Conservation (phyloP, 1,140 invertebrate genomes). For the Cecropterus lyciades region DNA sequence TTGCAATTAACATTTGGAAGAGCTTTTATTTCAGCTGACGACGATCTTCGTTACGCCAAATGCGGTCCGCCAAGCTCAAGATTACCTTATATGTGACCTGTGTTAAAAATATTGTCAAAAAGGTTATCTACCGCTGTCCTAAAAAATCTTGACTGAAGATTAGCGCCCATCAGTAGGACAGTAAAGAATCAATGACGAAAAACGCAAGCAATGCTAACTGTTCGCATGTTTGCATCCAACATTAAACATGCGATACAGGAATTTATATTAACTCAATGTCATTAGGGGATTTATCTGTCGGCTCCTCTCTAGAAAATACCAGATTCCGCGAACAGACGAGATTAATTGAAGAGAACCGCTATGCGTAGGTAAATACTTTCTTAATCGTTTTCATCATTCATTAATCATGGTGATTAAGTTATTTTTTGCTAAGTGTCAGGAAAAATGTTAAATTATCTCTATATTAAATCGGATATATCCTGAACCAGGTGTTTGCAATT, state of each 20-base stretch:
- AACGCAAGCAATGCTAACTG: neutral
- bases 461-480: neutral
- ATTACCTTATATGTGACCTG: no score
- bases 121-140: no score
- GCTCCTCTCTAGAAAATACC: slow-evolving; percentile 6
- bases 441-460: neutral
- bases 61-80: no score
- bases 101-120: no score
- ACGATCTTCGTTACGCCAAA: no score
- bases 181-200: neutral
- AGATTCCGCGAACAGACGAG: slow-evolving; percentile 2
- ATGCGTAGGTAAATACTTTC: neutral
- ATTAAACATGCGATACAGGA: neutral
- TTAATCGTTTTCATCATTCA: slow-evolving; percentile 12
- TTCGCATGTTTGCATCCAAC: neutral
- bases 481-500: no score
- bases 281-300: slow-evolving; percentile 5
- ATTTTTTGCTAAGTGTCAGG: neutral
- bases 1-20: no score
- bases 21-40: no score
- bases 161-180: no score
- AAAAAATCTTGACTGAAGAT: no score
- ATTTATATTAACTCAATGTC: slow-evolving; percentile 18
- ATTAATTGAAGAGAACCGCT: slow-evolving; percentile 3
- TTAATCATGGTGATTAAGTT: slow-evolving; percentile 1